Conservation (phyloP, 2,888 invertebrate species). For the Craniophora ligustri region DNA sequence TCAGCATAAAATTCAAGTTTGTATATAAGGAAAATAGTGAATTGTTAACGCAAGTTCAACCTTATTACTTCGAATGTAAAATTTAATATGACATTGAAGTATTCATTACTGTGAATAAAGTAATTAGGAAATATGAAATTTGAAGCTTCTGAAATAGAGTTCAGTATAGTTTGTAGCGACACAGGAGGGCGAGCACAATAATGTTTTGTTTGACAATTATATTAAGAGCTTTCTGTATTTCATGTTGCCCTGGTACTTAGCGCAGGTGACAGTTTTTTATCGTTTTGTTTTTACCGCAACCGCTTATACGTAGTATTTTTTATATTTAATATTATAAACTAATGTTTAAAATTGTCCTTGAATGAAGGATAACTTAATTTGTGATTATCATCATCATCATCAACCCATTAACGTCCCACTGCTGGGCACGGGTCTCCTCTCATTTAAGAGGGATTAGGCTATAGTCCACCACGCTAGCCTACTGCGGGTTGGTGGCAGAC, state of each 20-base stretch:
- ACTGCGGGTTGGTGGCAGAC: too few species aligned
- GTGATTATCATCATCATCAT: too few species aligned
- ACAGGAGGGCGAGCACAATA: constrained; percentile 28
- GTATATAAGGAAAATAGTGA: neutral
- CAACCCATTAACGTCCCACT: too few species aligned
- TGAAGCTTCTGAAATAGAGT: constrained; percentile 12
- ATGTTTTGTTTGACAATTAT: constrained; percentile 58
- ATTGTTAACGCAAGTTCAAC: constrained; percentile 16
- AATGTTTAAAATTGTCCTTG: too few species aligned
- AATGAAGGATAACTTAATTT: too few species aligned
- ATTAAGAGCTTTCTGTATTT: constrained; percentile 46
- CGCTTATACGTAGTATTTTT: neutral
- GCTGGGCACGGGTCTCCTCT: too few species aligned
- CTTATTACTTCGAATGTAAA: constrained; percentile 26
- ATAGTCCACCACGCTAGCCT: too few species aligned
- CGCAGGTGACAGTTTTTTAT: constrained; percentile 21
- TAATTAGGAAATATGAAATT: constrained; percentile 31
- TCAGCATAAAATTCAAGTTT: neutral
- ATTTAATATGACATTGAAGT: constrained; percentile 18
- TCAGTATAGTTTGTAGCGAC: constrained; percentile 14
- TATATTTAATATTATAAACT: too few species aligned
- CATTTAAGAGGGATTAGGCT: too few species aligned
- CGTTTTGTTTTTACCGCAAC: constrained; percentile 4
- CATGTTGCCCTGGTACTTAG: constrained; percentile 34
- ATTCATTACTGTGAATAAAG: constrained; percentile 19